Percentiles rank a stretch among this genome's conserved stretches.
phyloP scores from a whole-genome alignment of 2,797 vertebrate genomes.

The Propithecus deckenii region DNA sequence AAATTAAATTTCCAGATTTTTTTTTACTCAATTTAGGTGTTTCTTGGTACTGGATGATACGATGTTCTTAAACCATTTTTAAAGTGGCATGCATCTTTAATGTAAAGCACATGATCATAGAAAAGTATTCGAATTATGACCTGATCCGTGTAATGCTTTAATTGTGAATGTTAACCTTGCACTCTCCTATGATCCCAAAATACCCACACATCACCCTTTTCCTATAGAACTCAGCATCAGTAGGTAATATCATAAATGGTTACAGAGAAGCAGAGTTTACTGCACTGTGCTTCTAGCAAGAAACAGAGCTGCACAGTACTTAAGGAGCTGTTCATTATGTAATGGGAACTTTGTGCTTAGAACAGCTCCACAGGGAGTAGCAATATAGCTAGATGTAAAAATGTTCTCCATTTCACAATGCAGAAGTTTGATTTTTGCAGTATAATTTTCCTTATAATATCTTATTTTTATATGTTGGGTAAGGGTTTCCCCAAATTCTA shows the following conservation, averaged over 20 bases:
- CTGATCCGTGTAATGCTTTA: background rate
- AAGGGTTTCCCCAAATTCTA: background rate
- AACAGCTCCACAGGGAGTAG: constrained; percentile 64
- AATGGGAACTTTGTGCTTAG: constrained; percentile 65
- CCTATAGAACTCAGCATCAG: background rate
- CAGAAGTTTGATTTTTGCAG: constrained; percentile 42
- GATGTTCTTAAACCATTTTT: constrained; percentile 14
- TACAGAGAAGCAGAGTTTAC: constrained; percentile 20
- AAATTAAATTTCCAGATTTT: constrained; percentile 5
- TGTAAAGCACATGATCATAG: background rate
- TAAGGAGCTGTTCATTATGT: constrained; percentile 67
- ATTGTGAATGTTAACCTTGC: background rate
- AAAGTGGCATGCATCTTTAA: background rate
- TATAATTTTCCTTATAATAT: background rate
- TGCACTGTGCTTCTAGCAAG: constrained; percentile 4
- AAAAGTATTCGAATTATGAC: background rate
- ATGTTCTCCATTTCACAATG: constrained; percentile 12
- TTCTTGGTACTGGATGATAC: background rate
- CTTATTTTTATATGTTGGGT: constrained; percentile 17
- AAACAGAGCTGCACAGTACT: constrained; percentile 50
- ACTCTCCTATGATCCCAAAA: background rate
- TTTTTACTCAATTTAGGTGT: background rate
- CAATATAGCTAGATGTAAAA: constrained; percentile 43
- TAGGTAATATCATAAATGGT: background rate
- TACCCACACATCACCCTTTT: background rate